Base-by-base conservation (phyloP, 2,888 invertebrate species). In the Piscicola geometra region DNA sequence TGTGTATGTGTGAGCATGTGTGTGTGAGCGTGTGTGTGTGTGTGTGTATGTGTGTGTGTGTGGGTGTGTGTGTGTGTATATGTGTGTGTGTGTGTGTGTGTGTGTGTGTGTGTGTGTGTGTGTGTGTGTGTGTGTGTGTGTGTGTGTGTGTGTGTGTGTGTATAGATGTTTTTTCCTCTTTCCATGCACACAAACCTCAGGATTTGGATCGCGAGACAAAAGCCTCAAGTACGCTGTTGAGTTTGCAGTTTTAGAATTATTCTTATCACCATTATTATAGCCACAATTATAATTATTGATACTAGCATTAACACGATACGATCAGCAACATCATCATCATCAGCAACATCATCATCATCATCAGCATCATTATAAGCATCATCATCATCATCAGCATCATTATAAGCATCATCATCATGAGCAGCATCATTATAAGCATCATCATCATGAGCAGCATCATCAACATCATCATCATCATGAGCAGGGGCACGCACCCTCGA, bases 71-170 rank as follows among this genome's bases (percentile, higher is more conserved):
- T 47, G 47, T 75, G 47, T 30, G 35, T 75, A 50, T 67, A 41
- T 70, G 25, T 75, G 68, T 71, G 56, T 75, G 68, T 71, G 30
- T 74, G 32, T 32, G 32, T 74, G 33, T 74, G 30, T 74, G 74
- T 3, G 30, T 67, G 33, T 74, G 18, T 74, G 64, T 32, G 25
- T 74, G 74, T 32, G 21, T 74, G 74, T 74, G 47, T 68, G 36
- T 67, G 30, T 74, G 67, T 74, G 30, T 74, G 74, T 67, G 47
- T 74, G 35, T 67, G 30, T 74, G 74, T 41, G 32, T 60, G 64
- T 67, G 36, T 70, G 2, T 28, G 32, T 41, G 21, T 0, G 32
- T 15, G 52, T 30, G 21, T 28, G 1, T 18, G 18, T 71, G 15
- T 64, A 21, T 12, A n/a, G 5, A 21, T 64, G 64, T 64, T 3